These are phyloP conservation scores for Adelognathus sp. DNA, from an alignment of 2,888 invertebrate species.

Conservation along the genomic window DNA sequence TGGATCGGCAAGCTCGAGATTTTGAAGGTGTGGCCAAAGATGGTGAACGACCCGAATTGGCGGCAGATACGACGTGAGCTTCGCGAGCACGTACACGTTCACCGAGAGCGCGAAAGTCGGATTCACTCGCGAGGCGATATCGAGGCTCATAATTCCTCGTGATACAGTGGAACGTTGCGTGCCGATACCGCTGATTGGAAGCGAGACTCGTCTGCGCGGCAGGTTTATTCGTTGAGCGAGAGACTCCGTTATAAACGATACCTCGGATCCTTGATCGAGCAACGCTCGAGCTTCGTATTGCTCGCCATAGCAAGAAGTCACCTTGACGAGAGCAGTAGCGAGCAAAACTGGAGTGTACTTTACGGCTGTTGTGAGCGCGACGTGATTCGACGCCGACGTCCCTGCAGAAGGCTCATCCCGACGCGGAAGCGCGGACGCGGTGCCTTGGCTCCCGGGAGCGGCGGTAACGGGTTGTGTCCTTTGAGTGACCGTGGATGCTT, in stretches of 20 bases:
- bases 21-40: constrained; percentile 8
- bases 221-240: constrained; percentile 13
- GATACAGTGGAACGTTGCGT: neutral
- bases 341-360: neutral
- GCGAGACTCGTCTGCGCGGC: neutral
- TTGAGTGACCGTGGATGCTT: too few species aligned
- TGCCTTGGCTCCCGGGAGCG: too few species aligned
- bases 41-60: neutral
- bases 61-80: too few species aligned
- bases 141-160: neutral
- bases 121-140: neutral
- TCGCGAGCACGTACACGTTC: constrained; percentile 18
- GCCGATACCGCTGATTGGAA: constrained; percentile 24
- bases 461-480: too few species aligned
- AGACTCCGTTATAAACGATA: neutral
- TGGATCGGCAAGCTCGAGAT: constrained; percentile 30
- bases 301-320: constrained; percentile 1
- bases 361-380: neutral
- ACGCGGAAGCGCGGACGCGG: neutral
- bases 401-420: neutral
- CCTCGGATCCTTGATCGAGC: neutral
- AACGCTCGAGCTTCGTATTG: constrained; percentile 11
- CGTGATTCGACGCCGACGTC: neutral
- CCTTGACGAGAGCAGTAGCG: constrained; percentile 7
- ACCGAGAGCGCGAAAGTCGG: constrained; percentile 6